phyloP scores from a whole-genome alignment of 2,797 vertebrate genomes.

The Sebastes matsubarae region DNA sequence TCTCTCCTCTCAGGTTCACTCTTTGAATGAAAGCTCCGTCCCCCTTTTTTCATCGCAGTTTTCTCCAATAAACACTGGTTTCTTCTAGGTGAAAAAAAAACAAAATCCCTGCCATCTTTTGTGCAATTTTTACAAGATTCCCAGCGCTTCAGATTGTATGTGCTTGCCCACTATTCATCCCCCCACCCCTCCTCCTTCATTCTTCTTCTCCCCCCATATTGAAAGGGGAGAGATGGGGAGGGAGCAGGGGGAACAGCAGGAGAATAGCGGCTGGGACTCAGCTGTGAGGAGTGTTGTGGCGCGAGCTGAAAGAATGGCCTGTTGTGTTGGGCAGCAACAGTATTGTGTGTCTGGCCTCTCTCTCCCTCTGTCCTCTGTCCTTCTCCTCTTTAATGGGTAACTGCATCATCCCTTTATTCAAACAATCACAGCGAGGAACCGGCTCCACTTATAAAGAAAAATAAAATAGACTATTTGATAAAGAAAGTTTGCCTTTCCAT shows the following conservation, averaged over 20 bases:
- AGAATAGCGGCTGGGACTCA: constrained; percentile 76
- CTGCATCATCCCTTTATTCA: constrained; percentile 61
- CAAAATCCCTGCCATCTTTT: constrained; percentile 24
- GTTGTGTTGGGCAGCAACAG: constrained; percentile 75
- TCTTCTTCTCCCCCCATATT: constrained; percentile 51
- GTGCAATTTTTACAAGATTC: constrained; percentile 64
- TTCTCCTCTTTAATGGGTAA: constrained; percentile 48
- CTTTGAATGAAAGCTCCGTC: constrained; percentile 8
- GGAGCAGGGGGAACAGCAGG: constrained; percentile 74
- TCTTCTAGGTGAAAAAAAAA: constrained; percentile 11
- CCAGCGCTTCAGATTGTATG: constrained; percentile 57
- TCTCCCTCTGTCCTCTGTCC: constrained; percentile 49
- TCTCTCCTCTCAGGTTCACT: constrained; percentile 12
- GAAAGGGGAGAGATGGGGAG: constrained; percentile 66
- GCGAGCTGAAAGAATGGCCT: constrained; percentile 79
- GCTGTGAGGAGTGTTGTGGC: constrained; percentile 76
- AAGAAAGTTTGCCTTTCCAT: background rate
- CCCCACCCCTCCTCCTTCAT: constrained; percentile 36
- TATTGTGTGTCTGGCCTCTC: constrained; percentile 73
- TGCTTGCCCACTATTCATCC: constrained; percentile 53
- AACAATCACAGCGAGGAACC: constrained; percentile 51
- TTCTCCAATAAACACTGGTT: background rate
- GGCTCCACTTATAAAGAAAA: constrained; percentile 2
- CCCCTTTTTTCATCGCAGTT: background rate
- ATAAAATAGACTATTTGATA: constrained; percentile 26